Base-by-base conservation (phyloP, 2,888 invertebrate species). In the Agrochola lota region DNA sequence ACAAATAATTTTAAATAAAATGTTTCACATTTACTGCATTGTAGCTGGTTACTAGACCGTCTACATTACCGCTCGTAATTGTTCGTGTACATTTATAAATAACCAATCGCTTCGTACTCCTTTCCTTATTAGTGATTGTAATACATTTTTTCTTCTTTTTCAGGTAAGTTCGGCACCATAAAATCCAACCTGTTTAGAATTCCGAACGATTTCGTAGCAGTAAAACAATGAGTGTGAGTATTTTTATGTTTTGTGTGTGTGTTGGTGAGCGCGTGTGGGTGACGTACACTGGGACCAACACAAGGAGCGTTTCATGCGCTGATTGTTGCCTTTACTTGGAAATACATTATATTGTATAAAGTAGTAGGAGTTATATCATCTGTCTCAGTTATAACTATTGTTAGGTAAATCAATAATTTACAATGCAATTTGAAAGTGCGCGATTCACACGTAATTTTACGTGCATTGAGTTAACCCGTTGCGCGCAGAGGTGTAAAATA, bases 151-250 rank as follows among this genome's bases (percentile, higher is more conserved):
- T 91, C 91, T 93, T 80, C 69, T 91, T 92, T 82, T 86, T 95
- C 95, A 96, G 96, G 96, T 96, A 96, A 96, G 95, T 94, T 90
- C 89, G 85, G 84, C 87, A 88, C 91, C 92, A 92, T 92, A 91
- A 92, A 93, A 92, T 90, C 87, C 82, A 71, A 73, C 81, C 89
- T 94, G 92, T 93, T 93, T 93, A 90, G 92, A 93, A 93, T 90
- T 89, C 86, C 81, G 72, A 82, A 86, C 81, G 80, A 89, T 91
- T 90, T 90, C 85, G 85, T 81, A 81, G 86, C 86, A 87, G 88
- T 87, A 86, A 83, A 92, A 92, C 92, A 93, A 93, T 92, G 91
- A 86, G 78, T 78, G 87, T 88, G 74, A 83, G 85, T 90, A 90
- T 89, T 87, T 87, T 86, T 86, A 80, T 80, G 82, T 71, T 78